Conservation (phyloP, 2,797 vertebrate genomes). For the Gadopsis marmoratus region DNA sequence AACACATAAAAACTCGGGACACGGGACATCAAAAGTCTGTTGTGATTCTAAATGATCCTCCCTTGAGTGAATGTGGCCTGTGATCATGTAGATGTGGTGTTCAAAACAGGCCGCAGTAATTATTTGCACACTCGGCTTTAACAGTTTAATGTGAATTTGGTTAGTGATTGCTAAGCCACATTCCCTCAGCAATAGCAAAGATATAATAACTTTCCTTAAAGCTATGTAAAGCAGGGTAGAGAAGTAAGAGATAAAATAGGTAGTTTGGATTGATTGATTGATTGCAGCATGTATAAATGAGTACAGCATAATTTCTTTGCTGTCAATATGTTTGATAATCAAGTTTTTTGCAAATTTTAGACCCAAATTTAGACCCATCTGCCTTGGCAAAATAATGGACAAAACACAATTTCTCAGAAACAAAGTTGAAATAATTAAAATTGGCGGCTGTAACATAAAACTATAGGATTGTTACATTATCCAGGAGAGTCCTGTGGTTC, state of each 20-base stretch:
- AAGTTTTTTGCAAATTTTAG: not conserved
- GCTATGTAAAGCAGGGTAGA: not conserved
- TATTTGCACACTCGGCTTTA: not conserved
- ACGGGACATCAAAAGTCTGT: slow-evolving; percentile 12
- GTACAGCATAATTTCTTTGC: not conserved
- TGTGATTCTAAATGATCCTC: not conserved
- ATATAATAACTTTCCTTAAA: not conserved
- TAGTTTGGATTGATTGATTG: too few species aligned
- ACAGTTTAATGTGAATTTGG: not conserved
- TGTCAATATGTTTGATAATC: not conserved
- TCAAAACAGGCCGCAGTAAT: not conserved
- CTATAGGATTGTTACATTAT: not conserved
- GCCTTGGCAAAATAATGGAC: not conserved
- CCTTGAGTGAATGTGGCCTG: not conserved
- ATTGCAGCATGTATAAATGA: not conserved
- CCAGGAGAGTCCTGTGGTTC: not conserved
- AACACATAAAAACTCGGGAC: not conserved
- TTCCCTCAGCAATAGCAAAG: not conserved
- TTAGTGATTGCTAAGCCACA: not conserved
- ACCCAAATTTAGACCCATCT: not conserved
- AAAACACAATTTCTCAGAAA: not conserved
- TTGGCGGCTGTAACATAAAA: not conserved
- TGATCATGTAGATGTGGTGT: not conserved
- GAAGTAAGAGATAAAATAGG: not conserved
- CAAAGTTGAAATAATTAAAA: not conserved